phyloP scores from a whole-genome alignment of 1,140 invertebrate species.

The Pinna nobilis region DNA sequence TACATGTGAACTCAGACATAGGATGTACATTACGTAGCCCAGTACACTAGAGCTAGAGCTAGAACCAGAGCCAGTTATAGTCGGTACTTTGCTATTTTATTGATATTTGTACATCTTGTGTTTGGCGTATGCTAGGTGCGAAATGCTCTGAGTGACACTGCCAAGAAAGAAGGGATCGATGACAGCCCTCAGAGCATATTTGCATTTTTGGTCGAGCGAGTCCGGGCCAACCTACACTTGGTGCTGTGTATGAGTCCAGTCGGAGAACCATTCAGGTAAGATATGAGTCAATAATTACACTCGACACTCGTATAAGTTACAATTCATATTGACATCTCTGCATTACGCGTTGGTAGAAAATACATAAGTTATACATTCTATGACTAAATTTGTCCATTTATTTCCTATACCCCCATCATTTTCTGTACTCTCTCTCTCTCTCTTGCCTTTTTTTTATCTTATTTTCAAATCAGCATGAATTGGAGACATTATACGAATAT shows the following conservation, averaged over 20 bases:
- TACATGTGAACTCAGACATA: no score
- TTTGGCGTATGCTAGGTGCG: conserved; percentile 79
- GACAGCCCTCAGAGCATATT: conserved; percentile 81
- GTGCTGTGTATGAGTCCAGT: conserved; percentile 91
- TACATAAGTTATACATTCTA: no score
- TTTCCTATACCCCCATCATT: no score
- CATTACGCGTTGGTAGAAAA: no score
- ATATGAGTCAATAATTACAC: no score
- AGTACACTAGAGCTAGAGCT: no score
- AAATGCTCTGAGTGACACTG: conserved; percentile 80
- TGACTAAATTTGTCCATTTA: no score
- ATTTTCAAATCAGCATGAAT: background rate
- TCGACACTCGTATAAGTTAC: background rate
- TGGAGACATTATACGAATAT: background rate
- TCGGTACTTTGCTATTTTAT: conserved; percentile 25
- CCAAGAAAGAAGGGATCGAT: conserved; percentile 80
- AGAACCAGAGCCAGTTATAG: no score
- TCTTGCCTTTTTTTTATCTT: no score
- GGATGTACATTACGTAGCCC: no score
- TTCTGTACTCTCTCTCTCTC: no score
- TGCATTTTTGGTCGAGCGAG: conserved; percentile 84
- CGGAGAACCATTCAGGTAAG: conserved; percentile 81
- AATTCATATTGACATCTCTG: background rate
- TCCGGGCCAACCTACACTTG: conserved; percentile 86
- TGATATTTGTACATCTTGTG: conserved; percentile 43